These are phyloP conservation scores for Drosophila merina DNA, from an alignment of 2,888 invertebrate species.

Conservation along the genomic window DNA sequence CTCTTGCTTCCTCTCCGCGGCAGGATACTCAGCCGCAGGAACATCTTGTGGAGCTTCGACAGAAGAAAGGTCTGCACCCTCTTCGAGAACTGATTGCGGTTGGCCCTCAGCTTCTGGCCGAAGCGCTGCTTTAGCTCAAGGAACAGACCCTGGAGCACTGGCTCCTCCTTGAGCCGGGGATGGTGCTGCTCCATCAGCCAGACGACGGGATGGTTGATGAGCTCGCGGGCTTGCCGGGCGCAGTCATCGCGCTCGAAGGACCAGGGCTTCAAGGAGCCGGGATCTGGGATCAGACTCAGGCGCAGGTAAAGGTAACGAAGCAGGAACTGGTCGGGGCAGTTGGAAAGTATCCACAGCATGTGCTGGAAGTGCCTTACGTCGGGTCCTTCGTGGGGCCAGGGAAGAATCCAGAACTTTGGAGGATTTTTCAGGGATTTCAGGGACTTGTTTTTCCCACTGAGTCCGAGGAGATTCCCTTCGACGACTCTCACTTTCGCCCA, in stretches of 20 bases:
- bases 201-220: conserved; percentile 53
- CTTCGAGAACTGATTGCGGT: conserved; percentile 47
- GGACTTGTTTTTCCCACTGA: neutral
- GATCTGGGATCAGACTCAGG: conserved; percentile 21
- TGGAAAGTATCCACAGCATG: neutral
- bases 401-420: conserved; percentile 50
- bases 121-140: conserved; percentile 46
- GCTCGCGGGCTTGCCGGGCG: conserved; percentile 48
- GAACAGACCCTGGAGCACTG: conserved; percentile 48
- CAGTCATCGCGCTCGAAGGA: conserved; percentile 39
- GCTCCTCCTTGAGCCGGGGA: conserved; percentile 6
- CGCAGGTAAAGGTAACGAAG: conserved; percentile 40
- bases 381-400: conserved; percentile 25
- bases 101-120: conserved; percentile 22
- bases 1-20: conserved; percentile 23
- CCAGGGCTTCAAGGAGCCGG: neutral
- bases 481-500: neutral
- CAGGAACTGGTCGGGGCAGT: conserved; percentile 13
- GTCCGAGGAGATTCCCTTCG: neutral
- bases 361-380: neutral
- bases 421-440: neutral
- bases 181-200: conserved; percentile 53
- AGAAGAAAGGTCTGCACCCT: conserved; percentile 25
- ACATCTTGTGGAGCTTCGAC: conserved; percentile 50
- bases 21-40: conserved; percentile 49